Evolutionary conservation across 2,888 invertebrate genomes (phyloP).

Genomic region (Sphaeridia pumilis): DNA sequence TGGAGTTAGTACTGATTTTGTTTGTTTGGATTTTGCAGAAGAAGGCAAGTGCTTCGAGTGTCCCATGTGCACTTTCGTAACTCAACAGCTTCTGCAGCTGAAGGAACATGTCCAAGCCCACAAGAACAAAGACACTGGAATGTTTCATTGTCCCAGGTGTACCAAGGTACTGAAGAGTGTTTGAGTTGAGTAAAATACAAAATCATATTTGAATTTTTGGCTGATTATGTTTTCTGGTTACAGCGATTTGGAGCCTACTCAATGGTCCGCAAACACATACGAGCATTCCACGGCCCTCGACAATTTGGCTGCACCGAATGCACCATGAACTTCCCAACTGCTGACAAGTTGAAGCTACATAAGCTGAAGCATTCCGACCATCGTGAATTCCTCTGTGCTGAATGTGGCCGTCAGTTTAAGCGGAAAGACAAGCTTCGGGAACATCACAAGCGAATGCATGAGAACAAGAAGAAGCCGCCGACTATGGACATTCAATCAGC

Average conservation of each 20-base stretch:
- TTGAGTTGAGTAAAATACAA: background rate
- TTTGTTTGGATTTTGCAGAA: constrained; percentile 38
- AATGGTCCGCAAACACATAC: constrained; percentile 59
- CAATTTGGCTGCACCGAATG: constrained; percentile 58
- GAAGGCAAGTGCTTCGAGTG: constrained; percentile 55
- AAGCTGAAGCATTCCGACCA: constrained; percentile 49
- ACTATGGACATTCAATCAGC: constrained; percentile 20
- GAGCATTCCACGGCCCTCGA: constrained; percentile 57
- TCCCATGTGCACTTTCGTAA: constrained; percentile 57
- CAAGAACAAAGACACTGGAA: constrained; percentile 46
- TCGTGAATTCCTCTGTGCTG: constrained; percentile 58
- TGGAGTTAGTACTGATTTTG: background rate
- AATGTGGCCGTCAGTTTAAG: constrained; percentile 63
- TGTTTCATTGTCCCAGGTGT: constrained; percentile 59
- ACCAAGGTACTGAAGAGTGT: constrained; percentile 42
- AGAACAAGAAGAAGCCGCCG: constrained; percentile 41
- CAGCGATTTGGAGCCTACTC: constrained; percentile 55
- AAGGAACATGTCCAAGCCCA: constrained; percentile 57
- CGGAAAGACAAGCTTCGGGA: constrained; percentile 62
- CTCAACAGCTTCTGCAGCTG: constrained; percentile 52
- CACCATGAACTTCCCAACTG: constrained; percentile 55
- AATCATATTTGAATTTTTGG: background rate
- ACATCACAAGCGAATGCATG: constrained; percentile 58
- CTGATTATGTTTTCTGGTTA: constrained; percentile 21
- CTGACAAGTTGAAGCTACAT: constrained; percentile 61